Conservation (phyloP, 2,113 vertebrate species). For the Gobiocypris rarus region DNA sequence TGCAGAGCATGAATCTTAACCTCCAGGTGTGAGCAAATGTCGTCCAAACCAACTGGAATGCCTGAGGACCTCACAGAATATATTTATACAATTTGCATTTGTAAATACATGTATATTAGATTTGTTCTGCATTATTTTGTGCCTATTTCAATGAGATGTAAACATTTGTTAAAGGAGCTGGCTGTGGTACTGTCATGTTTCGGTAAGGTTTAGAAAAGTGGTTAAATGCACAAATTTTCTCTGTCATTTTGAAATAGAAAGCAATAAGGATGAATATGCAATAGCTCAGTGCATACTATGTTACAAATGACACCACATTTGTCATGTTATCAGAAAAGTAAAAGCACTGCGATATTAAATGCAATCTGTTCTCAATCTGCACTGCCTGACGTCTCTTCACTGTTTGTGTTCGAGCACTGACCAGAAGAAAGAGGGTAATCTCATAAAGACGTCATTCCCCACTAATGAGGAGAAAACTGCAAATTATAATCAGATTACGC, state of each 20-base stretch:
- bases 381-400: slow-evolving; percentile 21
- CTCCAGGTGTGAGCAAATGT: neutral
- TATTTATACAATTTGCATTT: slow-evolving; percentile 42
- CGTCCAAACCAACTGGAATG: neutral
- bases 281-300: neutral
- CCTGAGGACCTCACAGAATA: slow-evolving; percentile 13
- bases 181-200: neutral
- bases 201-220: neutral
- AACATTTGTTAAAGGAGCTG: slow-evolving; percentile 6
- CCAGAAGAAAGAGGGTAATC: neutral
- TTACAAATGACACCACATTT: neutral
- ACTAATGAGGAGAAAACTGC: slow-evolving; percentile 28
- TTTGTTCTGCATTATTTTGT: slow-evolving; percentile 25
- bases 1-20: neutral
- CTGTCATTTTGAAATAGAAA: neutral
- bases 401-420: slow-evolving; percentile 41
- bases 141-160: slow-evolving; percentile 12
- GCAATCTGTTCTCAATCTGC: neutral
- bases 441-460: slow-evolving; percentile 29
- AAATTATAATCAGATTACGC: slow-evolving; percentile 37
- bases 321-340: neutral
- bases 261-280: neutral
- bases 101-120: slow-evolving; percentile 15
- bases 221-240: neutral
- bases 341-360: neutral